Evolutionary conservation across 2,888 invertebrate species (phyloP).

Genomic region (Diarsia brunnea): DNA sequence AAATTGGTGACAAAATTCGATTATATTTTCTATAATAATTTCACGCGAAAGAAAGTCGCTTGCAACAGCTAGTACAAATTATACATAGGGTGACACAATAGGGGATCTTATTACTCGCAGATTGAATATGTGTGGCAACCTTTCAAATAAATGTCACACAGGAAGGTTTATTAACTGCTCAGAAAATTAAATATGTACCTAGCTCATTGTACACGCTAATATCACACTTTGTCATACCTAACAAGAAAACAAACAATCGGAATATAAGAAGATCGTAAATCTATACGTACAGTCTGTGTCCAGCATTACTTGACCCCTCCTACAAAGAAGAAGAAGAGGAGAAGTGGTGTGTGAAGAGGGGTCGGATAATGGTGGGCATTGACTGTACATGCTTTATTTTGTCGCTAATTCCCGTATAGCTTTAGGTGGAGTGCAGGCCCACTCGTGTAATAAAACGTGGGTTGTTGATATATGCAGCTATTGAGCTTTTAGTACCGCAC

Average conservation of each 20-base stretch:
- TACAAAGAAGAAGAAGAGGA: too few relatives aligned
- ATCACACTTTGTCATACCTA: slow-evolving; percentile 8
- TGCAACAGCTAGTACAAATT: not conserved
- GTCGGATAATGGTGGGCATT: too few relatives aligned
- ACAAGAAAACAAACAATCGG: slow-evolving; percentile 39
- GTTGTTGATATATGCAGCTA: slow-evolving; percentile 41
- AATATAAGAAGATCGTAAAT: slow-evolving; percentile 29
- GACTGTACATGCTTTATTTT: slow-evolving; percentile 36
- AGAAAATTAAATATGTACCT: not conserved
- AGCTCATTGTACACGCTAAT: not conserved
- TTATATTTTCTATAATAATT: too few relatives aligned
- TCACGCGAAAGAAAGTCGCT: too few relatives aligned
- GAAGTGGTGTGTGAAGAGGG: too few relatives aligned
- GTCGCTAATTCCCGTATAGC: slow-evolving; percentile 43
- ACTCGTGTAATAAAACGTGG: slow-evolving; percentile 53
- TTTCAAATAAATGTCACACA: not conserved
- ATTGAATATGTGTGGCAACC: not conserved
- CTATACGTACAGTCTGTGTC: not conserved
- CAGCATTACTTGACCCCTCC: too few relatives aligned
- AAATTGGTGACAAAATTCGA: too few relatives aligned
- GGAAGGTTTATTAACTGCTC: not conserved
- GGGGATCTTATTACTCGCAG: not conserved
- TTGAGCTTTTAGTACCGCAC: slow-evolving; percentile 39
- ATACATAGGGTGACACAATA: not conserved
- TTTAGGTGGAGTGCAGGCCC: slow-evolving; percentile 26